Base-by-base conservation (phyloP, 2,888 invertebrate species). In the Drosophila quinaria region DNA sequence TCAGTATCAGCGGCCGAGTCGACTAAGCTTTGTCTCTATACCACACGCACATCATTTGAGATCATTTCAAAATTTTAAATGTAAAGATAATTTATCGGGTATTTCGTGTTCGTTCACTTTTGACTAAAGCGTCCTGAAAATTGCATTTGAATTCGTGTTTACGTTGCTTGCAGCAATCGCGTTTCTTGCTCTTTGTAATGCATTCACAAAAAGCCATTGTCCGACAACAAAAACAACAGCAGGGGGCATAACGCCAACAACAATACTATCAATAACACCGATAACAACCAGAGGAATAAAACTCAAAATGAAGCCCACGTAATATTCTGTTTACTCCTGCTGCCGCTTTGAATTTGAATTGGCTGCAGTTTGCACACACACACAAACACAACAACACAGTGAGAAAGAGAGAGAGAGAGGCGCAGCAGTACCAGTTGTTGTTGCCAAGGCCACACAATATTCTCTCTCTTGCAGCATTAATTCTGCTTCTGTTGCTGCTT, bases 381-480 rank as follows among this genome's bases (percentile, higher is more conserved):
- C 17, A 11, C n/a, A 55, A 2, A 22, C 11, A 29, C 25, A 22
- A 22, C n/a, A 25, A 52, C 15, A 52, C 15, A 11, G 25, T 10
- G 10, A 25, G 5, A 25, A 1, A 25, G 5, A 25, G 5, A 25
- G 25, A 25, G 25, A 25, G 25, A 25, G 25, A 25, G 5, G 6
- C 25, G 37, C 52, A 33, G 25, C 54, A 54, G 33, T 22, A 61
- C 29, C 47, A 63, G 37, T 41, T 63, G 49, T 63, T 62, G 78
- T 71, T 74, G 62, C 69, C 79, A 81, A 87, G 81, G 81, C 86
- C 86, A 74, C 69, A 69, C 52, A 11, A 62, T 35, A 15, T 58
- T 61, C 62, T 39, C 51, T 51, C 51, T 66, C 52, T 52, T 25
- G 44, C 25, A 13, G 19, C 5, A 22, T 44, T 19, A 13, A 10